Percentiles rank a stretch among this genome's conserved stretches.
Conservation (phyloP, 2,797 vertebrate species). For the Liparis tanakae region DNA sequence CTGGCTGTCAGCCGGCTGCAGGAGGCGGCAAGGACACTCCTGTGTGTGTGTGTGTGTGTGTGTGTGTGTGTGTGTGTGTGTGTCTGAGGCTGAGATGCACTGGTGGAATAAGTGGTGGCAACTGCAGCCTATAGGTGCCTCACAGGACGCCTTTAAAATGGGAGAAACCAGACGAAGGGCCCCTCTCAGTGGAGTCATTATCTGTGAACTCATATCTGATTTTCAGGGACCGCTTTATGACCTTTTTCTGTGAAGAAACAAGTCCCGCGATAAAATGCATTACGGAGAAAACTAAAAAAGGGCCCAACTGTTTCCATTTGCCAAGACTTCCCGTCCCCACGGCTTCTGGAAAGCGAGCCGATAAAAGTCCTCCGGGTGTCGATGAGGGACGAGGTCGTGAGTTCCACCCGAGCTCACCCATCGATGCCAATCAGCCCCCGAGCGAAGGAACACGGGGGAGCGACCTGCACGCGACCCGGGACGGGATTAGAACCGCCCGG, state of each 20-base stretch:
- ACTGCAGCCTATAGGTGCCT: not conserved
- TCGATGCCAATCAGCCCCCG: slow-evolving; percentile 54
- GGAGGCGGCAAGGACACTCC: slow-evolving; percentile 46
- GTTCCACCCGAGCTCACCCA: slow-evolving; percentile 67
- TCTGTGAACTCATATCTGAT: not conserved
- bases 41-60: slow-evolving; percentile 28
- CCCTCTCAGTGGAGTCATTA: too few relatives aligned
- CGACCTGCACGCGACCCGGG: slow-evolving; percentile 8
- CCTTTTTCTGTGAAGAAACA: not conserved
- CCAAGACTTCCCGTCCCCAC: too few relatives aligned
- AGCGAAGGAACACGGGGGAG: slow-evolving; percentile 19
- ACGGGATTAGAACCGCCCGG: not conserved
- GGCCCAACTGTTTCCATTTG: too few relatives aligned
- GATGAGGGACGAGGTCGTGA: slow-evolving; percentile 55
- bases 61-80: slow-evolving; percentile 25
- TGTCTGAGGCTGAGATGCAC: slow-evolving; percentile 24
- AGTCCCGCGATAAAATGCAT: too few relatives aligned
- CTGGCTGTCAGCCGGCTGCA: slow-evolving; percentile 72
- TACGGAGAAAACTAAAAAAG: too few relatives aligned
- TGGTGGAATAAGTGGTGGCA: not conserved
- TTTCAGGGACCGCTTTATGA: not conserved
- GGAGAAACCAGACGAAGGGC: not conserved
- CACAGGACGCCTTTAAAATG: not conserved
- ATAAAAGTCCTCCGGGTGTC: slow-evolving; percentile 47
- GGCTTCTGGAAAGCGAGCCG: slow-evolving; percentile 8